Percentiles rank a stretch among this genome's conserved stretches.
These are phyloP conservation scores for Astyanax mexicanus DNA, from an alignment of 2,797 vertebrate genomes.

Conservation along the genomic window DNA sequence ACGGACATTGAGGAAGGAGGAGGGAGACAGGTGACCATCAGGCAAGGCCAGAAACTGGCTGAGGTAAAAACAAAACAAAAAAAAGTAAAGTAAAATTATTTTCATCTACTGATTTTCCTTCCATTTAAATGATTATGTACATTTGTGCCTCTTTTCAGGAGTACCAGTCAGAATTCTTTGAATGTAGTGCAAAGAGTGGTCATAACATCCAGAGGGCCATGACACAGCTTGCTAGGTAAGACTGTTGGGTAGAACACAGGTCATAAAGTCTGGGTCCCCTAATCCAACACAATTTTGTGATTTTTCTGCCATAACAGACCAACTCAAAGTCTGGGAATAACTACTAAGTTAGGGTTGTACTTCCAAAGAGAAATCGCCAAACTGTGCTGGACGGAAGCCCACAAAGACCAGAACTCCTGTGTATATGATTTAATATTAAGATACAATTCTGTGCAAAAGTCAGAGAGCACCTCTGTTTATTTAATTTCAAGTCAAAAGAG, in stretches of 20 bases:
- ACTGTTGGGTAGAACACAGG: background rate
- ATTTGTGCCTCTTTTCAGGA: constrained; percentile 69
- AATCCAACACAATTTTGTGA: background rate
- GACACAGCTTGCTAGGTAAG: constrained; percentile 81
- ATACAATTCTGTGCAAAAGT: too few species aligned
- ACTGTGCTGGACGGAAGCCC: background rate
- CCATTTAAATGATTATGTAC: background rate
- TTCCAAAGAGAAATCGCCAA: background rate
- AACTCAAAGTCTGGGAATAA: background rate
- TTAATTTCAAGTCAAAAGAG: too few species aligned
- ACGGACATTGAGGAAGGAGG: constrained; percentile 56
- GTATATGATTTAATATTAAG: background rate
- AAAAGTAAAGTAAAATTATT: too few species aligned
- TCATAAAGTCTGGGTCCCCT: background rate
- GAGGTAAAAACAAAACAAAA: constrained; percentile 72
- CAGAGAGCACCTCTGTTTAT: too few species aligned
- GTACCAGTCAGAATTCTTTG: constrained; percentile 82
- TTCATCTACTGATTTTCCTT: background rate
- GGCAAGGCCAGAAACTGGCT: constrained; percentile 77
- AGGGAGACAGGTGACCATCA: constrained; percentile 67
- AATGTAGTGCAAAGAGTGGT: constrained; percentile 84
- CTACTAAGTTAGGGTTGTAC: background rate
- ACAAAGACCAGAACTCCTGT: background rate
- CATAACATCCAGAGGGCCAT: constrained; percentile 79
- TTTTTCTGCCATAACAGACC: background rate